phyloP scores from a whole-genome alignment of 2,113 vertebrate species.

The Nanorana parkeri region DNA sequence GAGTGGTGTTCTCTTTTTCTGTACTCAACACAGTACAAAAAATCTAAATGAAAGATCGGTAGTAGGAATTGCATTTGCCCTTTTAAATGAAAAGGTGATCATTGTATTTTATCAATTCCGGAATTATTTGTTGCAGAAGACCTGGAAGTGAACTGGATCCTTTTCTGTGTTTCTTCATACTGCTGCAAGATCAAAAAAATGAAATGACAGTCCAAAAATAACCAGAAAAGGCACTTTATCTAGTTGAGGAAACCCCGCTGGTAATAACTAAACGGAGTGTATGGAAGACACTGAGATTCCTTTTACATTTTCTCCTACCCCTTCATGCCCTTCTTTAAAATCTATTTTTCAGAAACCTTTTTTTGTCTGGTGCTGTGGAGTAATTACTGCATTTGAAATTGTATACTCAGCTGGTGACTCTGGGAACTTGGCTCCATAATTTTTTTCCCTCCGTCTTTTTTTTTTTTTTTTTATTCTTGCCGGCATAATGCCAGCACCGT shows the following conservation, averaged over 20 bases:
- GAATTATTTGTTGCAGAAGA: conserved; percentile 7
- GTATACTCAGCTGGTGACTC: conserved; percentile 45
- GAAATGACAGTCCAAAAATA: conserved; percentile 34
- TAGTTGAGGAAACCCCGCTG: conserved; percentile 14
- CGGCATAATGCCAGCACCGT: conserved; percentile 42
- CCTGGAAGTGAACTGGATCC: not conserved
- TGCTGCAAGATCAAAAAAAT: conserved; percentile 24
- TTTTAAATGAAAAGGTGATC: not conserved
- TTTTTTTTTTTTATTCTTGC: conserved; percentile 8
- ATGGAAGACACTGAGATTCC: conserved; percentile 19
- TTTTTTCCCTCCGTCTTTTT: not conserved
- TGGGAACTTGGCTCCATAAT: not conserved
- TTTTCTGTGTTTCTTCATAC: not conserved
- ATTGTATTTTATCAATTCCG: not conserved
- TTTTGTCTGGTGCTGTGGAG: conserved; percentile 15
- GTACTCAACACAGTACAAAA: too few relatives aligned
- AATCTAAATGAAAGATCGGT: too few relatives aligned
- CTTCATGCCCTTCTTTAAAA: conserved; percentile 47
- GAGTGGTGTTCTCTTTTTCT: too few relatives aligned
- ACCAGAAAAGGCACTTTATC: conserved; percentile 30
- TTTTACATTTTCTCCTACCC: not conserved
- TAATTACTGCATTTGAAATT: conserved; percentile 59
- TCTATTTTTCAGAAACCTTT: conserved; percentile 39
- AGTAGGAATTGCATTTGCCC: too few relatives aligned
- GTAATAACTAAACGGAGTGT: conserved; percentile 14